Percentiles rank a stretch among this genome's conserved stretches.
These are phyloP conservation scores for Notechis scutatus DNA, from an alignment of 2,113 vertebrate species.

Conservation along the genomic window DNA sequence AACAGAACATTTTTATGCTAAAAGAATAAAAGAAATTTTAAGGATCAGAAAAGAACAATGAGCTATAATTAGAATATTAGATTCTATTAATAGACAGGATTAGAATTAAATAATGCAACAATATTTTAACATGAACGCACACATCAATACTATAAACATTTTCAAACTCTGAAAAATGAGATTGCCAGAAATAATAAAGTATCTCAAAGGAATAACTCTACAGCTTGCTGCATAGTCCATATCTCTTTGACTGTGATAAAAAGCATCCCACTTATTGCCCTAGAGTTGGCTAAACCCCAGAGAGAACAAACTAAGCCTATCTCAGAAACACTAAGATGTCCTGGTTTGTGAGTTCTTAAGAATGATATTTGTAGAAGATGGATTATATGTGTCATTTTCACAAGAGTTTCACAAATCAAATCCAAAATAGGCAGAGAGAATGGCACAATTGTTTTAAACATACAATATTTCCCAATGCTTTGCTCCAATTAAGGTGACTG, in stretches of 20 bases:
- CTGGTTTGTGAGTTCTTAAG: neutral
- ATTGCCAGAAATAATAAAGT: slow-evolving; percentile 49
- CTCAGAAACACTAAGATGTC: neutral
- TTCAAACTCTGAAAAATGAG: neutral
- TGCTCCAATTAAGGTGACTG: neutral
- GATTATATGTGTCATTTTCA: neutral
- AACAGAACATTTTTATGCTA: neutral
- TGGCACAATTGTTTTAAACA: neutral
- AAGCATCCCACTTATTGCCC: neutral
- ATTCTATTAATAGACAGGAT: rapidly evolving
- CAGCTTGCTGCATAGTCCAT: slow-evolving; percentile 10
- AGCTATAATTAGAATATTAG: slow-evolving; percentile 4
- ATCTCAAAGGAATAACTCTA: slow-evolving; percentile 24
- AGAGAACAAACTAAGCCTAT: neutral
- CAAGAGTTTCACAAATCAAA: neutral
- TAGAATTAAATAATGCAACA: slow-evolving; percentile 1
- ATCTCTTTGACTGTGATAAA: neutral
- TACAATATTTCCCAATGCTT: neutral
- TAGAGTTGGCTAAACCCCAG: neutral
- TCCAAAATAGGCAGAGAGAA: too few relatives aligned
- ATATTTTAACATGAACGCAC: neutral
- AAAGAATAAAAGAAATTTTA: neutral
- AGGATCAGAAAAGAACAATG: neutral
- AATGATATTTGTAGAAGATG: neutral
- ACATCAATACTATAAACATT: neutral